phyloP scores from a whole-genome alignment of 2,113 vertebrate genomes.

The sheep (Ovis aries) region DNA sequence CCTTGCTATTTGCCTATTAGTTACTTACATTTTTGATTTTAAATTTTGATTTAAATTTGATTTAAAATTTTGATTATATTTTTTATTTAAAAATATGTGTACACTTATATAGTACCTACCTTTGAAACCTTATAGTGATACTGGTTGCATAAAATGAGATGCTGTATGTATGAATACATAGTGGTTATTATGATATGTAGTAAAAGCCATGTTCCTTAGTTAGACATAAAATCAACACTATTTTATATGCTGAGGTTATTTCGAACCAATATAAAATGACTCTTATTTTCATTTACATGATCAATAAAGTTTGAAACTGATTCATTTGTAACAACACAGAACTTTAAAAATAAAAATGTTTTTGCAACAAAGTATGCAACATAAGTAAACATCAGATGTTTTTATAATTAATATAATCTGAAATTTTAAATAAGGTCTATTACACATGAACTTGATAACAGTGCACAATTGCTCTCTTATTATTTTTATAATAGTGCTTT shows the following conservation, averaged over 20 bases:
- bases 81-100: not conserved
- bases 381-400: slow-evolving; percentile 17
- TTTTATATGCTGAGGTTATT: not conserved
- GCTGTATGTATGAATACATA: not conserved
- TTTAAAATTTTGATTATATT: not conserved
- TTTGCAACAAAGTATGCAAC: not conserved
- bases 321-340: not conserved
- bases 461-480: slow-evolving; percentile 44
- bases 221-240: not conserved
- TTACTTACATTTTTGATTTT: not conserved
- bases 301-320: not conserved
- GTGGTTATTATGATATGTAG: not conserved
- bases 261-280: not conserved
- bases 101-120: not conserved
- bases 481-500: slow-evolving; percentile 60
- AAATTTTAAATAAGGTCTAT: slow-evolving; percentile 43
- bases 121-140: not conserved
- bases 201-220: not conserved
- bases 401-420: slow-evolving; percentile 70
- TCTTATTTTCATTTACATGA: slow-evolving; percentile 18
- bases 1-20: not conserved
- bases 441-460: slow-evolving; percentile 53
- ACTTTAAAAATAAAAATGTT: not conserved
- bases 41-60: not conserved
- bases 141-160: not conserved